A percentile compares a stretch with the other conserved stretches of the same genome.
Evolutionary conservation across 2,888 invertebrate genomes (phyloP).

Genomic region (Dolomedes plantarius): DNA sequence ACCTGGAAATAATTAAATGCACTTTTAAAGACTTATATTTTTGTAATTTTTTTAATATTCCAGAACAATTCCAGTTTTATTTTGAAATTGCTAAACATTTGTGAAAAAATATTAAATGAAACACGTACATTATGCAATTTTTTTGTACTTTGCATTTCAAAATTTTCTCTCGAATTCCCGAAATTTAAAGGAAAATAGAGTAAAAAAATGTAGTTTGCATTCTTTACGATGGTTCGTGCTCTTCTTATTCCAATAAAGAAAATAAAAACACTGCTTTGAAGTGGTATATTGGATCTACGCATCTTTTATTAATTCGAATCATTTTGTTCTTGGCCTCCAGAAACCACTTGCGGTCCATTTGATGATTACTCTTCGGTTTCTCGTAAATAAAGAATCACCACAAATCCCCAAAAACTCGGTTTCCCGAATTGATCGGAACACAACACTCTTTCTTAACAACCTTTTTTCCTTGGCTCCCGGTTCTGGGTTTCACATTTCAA

Average conservation of each 20-base stretch:
- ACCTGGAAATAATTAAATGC: not conserved
- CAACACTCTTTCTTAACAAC: conserved; percentile 13
- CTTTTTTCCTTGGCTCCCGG: conserved; percentile 16
- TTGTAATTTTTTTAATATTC: not conserved
- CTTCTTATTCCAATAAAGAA: not conserved
- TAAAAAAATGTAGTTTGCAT: too few relatives aligned
- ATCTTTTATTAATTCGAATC: conserved; percentile 59
- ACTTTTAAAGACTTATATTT: not conserved
- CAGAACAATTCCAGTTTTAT: not conserved
- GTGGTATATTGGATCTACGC: not conserved
- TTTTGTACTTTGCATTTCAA: too few relatives aligned
- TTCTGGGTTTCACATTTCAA: conserved; percentile 29
- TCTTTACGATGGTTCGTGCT: too few relatives aligned
- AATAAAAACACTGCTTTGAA: not conserved
- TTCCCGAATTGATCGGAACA: conserved; percentile 48
- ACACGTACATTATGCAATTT: too few relatives aligned
- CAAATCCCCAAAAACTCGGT: conserved; percentile 53
- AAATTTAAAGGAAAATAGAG: too few relatives aligned
- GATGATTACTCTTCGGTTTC: conserved; percentile 55
- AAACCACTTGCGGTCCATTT: conserved; percentile 64
- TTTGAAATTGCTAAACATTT: not conserved
- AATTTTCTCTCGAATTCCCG: too few relatives aligned
- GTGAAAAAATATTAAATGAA: too few relatives aligned
- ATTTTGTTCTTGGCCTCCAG: conserved; percentile 20
- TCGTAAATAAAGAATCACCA: conserved; percentile 62